phyloP scores from a whole-genome alignment of 2,113 vertebrate genomes.

The Megalops atlanticus region DNA sequence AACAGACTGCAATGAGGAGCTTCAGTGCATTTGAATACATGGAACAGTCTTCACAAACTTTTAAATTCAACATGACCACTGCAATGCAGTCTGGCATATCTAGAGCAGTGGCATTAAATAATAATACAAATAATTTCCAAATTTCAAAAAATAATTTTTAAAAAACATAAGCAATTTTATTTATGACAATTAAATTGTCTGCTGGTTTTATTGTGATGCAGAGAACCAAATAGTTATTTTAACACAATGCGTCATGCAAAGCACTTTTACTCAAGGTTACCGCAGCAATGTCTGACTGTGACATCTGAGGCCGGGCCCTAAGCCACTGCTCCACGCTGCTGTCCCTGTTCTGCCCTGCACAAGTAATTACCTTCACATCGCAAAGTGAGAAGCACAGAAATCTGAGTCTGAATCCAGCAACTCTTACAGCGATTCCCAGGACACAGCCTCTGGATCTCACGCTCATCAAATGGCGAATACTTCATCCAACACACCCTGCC shows the following conservation, averaged over 20 bases:
- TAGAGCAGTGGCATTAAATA: too few relatives aligned
- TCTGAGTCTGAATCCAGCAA: neutral
- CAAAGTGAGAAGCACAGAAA: neutral
- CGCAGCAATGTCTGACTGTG: neutral
- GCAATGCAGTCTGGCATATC: too few relatives aligned
- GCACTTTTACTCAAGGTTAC: neutral
- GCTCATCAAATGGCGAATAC: constrained; percentile 44
- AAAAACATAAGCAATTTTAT: too few relatives aligned
- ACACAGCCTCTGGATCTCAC: constrained; percentile 37
- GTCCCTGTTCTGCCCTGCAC: neutral
- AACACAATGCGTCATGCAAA: neutral
- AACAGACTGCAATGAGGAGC: too few relatives aligned
- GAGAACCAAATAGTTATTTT: too few relatives aligned
- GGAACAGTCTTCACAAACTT: too few relatives aligned
- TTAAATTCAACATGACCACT: too few relatives aligned
- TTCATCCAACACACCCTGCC: constrained; percentile 51
- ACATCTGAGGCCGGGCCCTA: neutral
- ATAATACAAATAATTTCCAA: too few relatives aligned
- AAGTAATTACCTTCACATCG: neutral
- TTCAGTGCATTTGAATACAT: too few relatives aligned
- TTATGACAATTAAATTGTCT: too few relatives aligned
- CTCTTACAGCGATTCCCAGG: constrained; percentile 27
- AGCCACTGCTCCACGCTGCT: neutral
- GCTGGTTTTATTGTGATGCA: too few relatives aligned
- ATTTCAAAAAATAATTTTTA: too few relatives aligned